Evolutionary conservation across 1,140 invertebrate species (phyloP).

Genomic region (Callitettix versicolor): DNA sequence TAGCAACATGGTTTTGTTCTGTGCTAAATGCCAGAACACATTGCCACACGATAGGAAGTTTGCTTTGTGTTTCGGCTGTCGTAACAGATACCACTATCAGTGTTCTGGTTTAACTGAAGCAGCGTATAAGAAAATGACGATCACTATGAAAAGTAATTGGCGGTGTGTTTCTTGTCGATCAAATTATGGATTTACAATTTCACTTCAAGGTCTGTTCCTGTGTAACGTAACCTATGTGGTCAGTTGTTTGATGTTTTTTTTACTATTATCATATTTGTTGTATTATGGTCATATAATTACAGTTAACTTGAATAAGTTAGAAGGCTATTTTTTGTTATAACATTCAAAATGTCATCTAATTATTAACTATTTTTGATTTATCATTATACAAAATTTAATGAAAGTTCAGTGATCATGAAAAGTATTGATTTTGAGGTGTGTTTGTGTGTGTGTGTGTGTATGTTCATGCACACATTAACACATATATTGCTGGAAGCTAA

Average conservation of each 20-base stretch:
- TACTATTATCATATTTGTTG: neutral
- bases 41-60: neutral
- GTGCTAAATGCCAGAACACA: neutral
- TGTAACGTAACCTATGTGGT: too few relatives aligned
- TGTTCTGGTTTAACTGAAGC: neutral
- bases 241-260: neutral
- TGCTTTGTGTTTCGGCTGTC: neutral
- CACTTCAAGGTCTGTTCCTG: too few relatives aligned
- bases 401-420: too few relatives aligned
- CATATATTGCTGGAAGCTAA: too few relatives aligned
- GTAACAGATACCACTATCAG: neutral
- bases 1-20: neutral
- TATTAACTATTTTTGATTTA: too few relatives aligned
- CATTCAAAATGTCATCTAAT: too few relatives aligned
- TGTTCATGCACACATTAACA: too few relatives aligned
- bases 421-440: too few relatives aligned
- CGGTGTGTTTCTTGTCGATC: neutral
- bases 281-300: neutral
- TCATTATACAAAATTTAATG: too few relatives aligned
- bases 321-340: neutral
- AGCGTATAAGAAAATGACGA: neutral
- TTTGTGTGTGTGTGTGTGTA: too few relatives aligned
- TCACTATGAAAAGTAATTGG: neutral
- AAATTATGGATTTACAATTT: too few relatives aligned
- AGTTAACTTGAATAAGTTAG: neutral